These are phyloP conservation scores for Spinibarbus caldwelli DNA, from an alignment of 2,797 vertebrate genomes.

Conservation along the genomic window DNA sequence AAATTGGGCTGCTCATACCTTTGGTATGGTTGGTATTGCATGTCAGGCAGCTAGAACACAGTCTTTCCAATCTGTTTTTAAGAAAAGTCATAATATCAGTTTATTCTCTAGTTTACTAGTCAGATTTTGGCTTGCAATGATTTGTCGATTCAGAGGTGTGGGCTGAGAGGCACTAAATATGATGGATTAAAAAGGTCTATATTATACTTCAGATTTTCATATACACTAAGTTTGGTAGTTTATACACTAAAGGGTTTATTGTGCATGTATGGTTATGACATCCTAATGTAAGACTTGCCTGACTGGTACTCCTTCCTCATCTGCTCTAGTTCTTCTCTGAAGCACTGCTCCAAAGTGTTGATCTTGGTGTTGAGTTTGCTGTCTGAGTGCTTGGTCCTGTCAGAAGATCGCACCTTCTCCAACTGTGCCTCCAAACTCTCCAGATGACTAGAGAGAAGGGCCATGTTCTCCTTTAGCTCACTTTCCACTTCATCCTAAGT, in stretches of 20 bases:
- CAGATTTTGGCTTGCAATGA: not conserved
- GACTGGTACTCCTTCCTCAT: slow-evolving; percentile 83
- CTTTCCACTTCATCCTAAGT: slow-evolving; percentile 75
- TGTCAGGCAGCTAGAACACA: not conserved
- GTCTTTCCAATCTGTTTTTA: not conserved
- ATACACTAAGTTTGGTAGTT: not conserved
- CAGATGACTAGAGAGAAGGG: slow-evolving; percentile 69
- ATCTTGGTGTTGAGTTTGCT: slow-evolving; percentile 74
- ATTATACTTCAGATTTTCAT: not conserved
- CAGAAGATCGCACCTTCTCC: slow-evolving; percentile 63
- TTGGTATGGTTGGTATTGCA: not conserved
- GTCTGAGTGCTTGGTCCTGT: slow-evolving; percentile 70
- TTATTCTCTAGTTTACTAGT: not conserved
- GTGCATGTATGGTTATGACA: not conserved
- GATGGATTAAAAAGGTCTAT: not conserved
- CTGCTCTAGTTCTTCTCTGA: slow-evolving; percentile 82
- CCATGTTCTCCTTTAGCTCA: slow-evolving; percentile 69
- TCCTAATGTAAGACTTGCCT: slow-evolving; percentile 71
- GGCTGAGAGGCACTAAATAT: not conserved
- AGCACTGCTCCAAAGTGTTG: slow-evolving; percentile 73
- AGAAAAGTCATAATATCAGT: not conserved
- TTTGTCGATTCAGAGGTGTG: not conserved
- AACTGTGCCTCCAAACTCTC: slow-evolving; percentile 68
- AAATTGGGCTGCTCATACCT: not conserved
- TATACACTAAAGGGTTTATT: not conserved